Conservation (phyloP, 2,797 vertebrate species). For the Varecia variegata region DNA sequence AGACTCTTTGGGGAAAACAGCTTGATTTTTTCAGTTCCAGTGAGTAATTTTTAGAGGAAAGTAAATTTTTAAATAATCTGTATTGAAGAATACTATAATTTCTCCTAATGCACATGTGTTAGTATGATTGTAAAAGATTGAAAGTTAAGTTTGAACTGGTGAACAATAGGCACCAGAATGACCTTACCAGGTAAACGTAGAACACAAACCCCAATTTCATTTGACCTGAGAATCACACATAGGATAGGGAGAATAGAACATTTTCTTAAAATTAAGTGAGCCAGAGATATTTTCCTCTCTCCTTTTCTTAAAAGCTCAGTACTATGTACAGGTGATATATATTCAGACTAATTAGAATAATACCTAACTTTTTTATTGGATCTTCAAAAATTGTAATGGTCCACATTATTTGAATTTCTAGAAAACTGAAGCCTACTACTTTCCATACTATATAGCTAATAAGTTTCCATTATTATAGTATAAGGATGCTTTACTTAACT, state of each 20-base stretch:
- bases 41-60: slow-evolving; percentile 41
- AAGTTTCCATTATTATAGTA: not conserved
- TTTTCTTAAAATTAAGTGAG: slow-evolving; percentile 13
- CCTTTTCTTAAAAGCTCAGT: not conserved
- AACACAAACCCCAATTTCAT: not conserved
- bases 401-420: not conserved
- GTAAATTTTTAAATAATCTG: slow-evolving; percentile 28
- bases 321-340: not conserved
- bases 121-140: not conserved
- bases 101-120: not conserved
- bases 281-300: not conserved
- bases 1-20: not conserved
- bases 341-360: not conserved
- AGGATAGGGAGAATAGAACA: not conserved
- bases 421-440: not conserved
- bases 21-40: not conserved
- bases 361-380: not conserved
- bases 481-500: not conserved
- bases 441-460: not conserved
- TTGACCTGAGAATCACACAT: not conserved
- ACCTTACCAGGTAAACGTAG: not conserved
- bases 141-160: not conserved
- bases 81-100: slow-evolving; percentile 13
- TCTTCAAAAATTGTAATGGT: not conserved
- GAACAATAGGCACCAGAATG: not conserved